Evolutionary conservation across 2,113 vertebrate genomes (phyloP), one percentile per base, ranked within the genome.

Genomic region (Prolemur simus): DNA sequence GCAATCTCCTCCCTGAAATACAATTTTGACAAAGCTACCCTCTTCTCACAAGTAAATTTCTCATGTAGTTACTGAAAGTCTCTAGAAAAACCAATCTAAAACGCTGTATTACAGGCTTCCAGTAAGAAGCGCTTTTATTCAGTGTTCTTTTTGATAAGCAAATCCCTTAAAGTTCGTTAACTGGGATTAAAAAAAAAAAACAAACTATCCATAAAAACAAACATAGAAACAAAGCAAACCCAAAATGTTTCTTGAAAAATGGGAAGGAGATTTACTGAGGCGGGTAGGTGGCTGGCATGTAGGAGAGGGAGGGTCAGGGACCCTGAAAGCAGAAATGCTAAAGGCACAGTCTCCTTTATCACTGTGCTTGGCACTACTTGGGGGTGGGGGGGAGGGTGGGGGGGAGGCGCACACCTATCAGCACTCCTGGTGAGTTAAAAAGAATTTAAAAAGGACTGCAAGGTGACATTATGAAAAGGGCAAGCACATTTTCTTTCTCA

Each of bases 401-500:
- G 63, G 54, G 82, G 39, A 37, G 17, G 15, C 42, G 77, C 1
- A 4, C 21, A 29, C 1, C 7, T 0, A n/a, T 34, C 14, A n/a
- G 89, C 37, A 69, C 39, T 56, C 63, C 58, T 1, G 3, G 25
- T 29, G 90, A 87, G 58, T 77, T 80, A 56, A 78, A 82, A 89
- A 83, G 39, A 29, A 54, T 64, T 66, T 34, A 32, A 63, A 81
- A 17, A 21, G 12, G n/a, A 34, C 81, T 78, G 54, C 93, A 83
- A 88, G 88, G 95, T 91, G 82, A 92, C 47, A n/a, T 58, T 25
- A 4, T 27, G 58, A 96, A 92, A 52, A 88, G 63, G 66, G 45
- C 29, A 49, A 85, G 32, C 52, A 7, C 49, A 11, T 76, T 95
- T 93, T 91, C 80, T 76, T 87, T 71, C 85, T 58, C 11, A 74